A percentile compares a stretch with the other conserved stretches of the same genome.
phyloP scores from a whole-genome alignment of 1,140 invertebrate genomes.

The Brachionus manjavacas region DNA sequence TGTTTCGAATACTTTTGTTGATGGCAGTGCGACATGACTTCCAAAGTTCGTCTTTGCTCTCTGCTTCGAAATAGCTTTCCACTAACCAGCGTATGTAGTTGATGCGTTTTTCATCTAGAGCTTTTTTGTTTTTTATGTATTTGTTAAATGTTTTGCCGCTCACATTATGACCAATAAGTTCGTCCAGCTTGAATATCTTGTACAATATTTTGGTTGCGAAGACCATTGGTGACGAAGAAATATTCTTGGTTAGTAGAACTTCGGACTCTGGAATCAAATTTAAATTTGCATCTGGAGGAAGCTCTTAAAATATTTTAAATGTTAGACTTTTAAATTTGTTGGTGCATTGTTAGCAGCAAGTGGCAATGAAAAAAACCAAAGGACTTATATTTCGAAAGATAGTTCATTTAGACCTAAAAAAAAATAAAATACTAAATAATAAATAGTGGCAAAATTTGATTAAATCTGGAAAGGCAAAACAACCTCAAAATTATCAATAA shows the following conservation, averaged over 20 bases:
- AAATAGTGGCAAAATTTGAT: too few species aligned
- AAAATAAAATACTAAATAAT: too few species aligned
- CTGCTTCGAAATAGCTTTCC: conserved; percentile 15
- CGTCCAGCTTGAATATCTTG: conserved; percentile 39
- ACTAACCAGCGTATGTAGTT: conserved; percentile 38
- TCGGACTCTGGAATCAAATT: conserved; percentile 15
- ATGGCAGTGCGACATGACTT: conserved; percentile 31
- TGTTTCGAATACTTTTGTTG: conserved; percentile 36
- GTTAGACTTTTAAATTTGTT: too few species aligned
- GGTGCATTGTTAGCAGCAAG: too few species aligned
- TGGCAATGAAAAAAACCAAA: background rate
- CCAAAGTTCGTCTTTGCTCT: conserved; percentile 34
- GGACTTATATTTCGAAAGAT: background rate
- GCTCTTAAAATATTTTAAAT: background rate
- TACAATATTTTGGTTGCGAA: conserved; percentile 42
- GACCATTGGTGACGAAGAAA: conserved; percentile 40
- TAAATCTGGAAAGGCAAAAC: too few species aligned
- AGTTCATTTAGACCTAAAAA: too few species aligned
- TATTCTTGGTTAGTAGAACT: conserved; percentile 18
- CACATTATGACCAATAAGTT: conserved; percentile 38
- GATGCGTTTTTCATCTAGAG: conserved; percentile 25
- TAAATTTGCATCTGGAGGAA: conserved; percentile 36
- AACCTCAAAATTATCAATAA: too few species aligned
- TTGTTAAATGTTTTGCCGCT: conserved; percentile 41
- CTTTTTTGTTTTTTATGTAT: conserved; percentile 42